Evolutionary conservation across 2,888 invertebrate species (phyloP), one percentile per base, ranked within the genome.

Genomic region (Spicauda simplicius): DNA sequence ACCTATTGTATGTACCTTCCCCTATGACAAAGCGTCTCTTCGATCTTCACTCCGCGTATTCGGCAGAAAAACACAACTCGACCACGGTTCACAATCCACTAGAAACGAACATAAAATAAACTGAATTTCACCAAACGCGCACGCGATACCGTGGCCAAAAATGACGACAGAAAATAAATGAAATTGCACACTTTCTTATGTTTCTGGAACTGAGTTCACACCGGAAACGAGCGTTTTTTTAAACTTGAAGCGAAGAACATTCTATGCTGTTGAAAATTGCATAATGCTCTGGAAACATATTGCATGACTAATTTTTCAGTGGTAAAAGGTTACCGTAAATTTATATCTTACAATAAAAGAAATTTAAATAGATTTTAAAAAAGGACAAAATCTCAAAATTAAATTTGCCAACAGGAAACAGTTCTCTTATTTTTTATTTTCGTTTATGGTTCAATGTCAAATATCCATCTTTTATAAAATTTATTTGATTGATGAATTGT

Each of bases 161-260:
- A 87, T 83, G 87, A 91, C 89, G 89, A 90, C 87, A 88, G 89
- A 93, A 93, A 92, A 92, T 92, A 92, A 91, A 91, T 90, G 90
- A 91, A 91, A 90, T 85, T 85, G 79, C 79, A 83, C 87, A 91
- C 92, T 92, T 91, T 92, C 88, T 85, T 88, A 88, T 88, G 91
- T 91, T 91, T 91, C 87, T 87, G 80, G 83, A 87, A 87, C 91
- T 89, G 85, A 76, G 78, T 90, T 92, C 93, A 91, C 85, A 91
- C 93, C 92, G 93, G 93, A 93, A 90, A 83, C 81, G 79, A 81
- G 71, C 76, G 83, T 80, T 87, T 88, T 88, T 91, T 88, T 82
- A 82, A 86, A 84, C 80, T 81, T 75, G 80, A 83, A 80, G 80
- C 79, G 79, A 76, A 76, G 72, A 83, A 78, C 79, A 81, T 81